Percentiles rank a stretch among this genome's conserved stretches.
phyloP scores from a whole-genome alignment of 2,113 vertebrate species.

The Camelus bactrianus region DNA sequence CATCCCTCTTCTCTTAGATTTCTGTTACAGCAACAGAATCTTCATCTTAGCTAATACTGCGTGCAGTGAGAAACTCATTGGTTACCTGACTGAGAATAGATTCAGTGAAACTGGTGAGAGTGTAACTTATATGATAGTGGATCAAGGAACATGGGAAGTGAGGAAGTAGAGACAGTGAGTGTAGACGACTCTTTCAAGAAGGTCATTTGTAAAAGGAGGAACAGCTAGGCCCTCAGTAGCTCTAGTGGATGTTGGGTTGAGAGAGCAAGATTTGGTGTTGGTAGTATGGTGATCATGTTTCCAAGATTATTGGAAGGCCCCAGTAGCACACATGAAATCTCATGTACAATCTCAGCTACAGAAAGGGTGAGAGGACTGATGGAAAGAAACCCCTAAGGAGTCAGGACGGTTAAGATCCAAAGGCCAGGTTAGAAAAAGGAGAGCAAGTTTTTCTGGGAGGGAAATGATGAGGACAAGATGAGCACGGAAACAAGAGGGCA shows the following conservation, averaged over 20 bases:
- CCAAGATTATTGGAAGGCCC: background rate
- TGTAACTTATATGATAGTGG: background rate
- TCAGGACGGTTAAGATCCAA: slow-evolving; percentile 17
- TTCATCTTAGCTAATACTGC: background rate
- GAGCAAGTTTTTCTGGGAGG: background rate
- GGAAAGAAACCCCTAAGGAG: background rate
- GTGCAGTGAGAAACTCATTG: background rate
- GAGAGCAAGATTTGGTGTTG: slow-evolving; percentile 13
- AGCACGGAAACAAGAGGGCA: background rate
- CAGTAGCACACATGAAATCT: background rate
- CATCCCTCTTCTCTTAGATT: background rate
- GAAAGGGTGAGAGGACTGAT: background rate
- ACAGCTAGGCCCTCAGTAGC: background rate
- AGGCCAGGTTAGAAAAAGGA: background rate
- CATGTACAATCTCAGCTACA: background rate
- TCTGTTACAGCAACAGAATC: background rate
- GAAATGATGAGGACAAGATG: background rate
- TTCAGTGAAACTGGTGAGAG: background rate
- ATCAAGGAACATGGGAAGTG: background rate
- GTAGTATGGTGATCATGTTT: background rate
- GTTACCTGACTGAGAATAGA: background rate
- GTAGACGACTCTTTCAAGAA: background rate
- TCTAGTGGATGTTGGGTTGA: background rate
- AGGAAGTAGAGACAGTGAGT: background rate
- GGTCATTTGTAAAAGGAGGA: background rate